Conservation (phyloP, 1,140 invertebrate species). For the Drosophila arawakana region DNA sequence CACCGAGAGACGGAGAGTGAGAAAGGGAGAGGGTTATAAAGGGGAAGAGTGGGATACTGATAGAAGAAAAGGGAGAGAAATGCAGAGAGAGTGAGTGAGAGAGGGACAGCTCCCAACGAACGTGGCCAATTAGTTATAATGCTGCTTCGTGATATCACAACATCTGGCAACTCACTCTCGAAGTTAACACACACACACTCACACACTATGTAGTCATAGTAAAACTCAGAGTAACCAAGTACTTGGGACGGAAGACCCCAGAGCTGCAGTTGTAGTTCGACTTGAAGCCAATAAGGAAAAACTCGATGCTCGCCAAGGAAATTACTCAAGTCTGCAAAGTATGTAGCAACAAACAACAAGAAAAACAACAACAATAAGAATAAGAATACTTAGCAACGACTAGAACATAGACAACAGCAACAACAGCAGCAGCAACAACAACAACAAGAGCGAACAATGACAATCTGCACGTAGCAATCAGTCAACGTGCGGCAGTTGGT, state of each 20-base stretch:
- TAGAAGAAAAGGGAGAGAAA: conserved; percentile 20
- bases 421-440: conserved; percentile 31
- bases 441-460: conserved; percentile 76
- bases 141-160: conserved; percentile 82
- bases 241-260: conserved; percentile 24
- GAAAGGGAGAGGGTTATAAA: conserved; percentile 4
- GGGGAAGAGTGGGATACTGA: neutral
- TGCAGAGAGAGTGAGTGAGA: conserved; percentile 7
- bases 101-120: conserved; percentile 62
- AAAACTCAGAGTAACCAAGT: conserved; percentile 23
- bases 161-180: conserved; percentile 81
- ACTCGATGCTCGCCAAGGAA: conserved; percentile 75
- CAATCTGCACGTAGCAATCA: conserved; percentile 82
- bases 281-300: conserved; percentile 73
- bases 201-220: conserved; percentile 8
- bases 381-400: conserved; percentile 43
- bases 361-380: conserved; percentile 20
- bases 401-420: conserved; percentile 52
- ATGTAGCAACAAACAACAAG: conserved; percentile 70
- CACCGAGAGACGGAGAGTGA: conserved; percentile 26
- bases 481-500: conserved; percentile 81
- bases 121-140: conserved; percentile 83
- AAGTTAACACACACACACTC: conserved; percentile 37
- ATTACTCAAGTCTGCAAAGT: conserved; percentile 82
- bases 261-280: conserved; percentile 49